A percentile compares a stretch with the other conserved stretches of the same genome.
Evolutionary conservation across 30 jellyfish, hydroid and myxozoan species (phyloP).

Genomic region (Rhopilema esculentum): DNA sequence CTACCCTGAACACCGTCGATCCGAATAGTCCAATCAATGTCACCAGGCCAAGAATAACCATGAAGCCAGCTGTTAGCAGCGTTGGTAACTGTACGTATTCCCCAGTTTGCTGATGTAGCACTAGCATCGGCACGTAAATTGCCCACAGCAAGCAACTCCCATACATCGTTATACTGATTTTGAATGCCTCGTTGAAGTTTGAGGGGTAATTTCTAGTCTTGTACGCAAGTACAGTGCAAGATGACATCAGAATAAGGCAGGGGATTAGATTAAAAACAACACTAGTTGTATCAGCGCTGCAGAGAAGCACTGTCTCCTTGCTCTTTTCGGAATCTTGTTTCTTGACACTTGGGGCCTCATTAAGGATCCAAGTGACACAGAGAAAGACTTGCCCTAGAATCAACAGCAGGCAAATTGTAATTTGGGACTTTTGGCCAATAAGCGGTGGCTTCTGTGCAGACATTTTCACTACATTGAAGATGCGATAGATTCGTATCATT

Average conservation of each 20-base stretch:
- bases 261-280: constrained; percentile 70
- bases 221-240: constrained; percentile 87
- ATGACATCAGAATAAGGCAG: constrained; percentile 80
- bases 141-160: constrained; percentile 87
- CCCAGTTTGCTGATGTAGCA: constrained; percentile 26
- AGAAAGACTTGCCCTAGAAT: constrained; percentile 77
- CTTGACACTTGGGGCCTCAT: constrained; percentile 73
- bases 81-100: constrained; percentile 9
- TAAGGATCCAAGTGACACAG: constrained; percentile 84
- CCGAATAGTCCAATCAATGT: constrained; percentile 69
- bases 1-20: constrained; percentile 27
- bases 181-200: too few species aligned
- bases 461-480: constrained; percentile 73
- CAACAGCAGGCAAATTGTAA: constrained; percentile 68
- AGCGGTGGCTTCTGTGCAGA: constrained; percentile 52
- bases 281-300: constrained; percentile 57
- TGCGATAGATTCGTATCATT: constrained; percentile 89
- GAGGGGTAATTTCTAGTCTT: constrained; percentile 93
- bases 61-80: constrained; percentile 42
- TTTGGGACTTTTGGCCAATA: constrained; percentile 84
- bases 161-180: constrained; percentile 94
- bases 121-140: constrained; percentile 54
- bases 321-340: background rate
- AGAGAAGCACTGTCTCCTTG: constrained; percentile 42
- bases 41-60: constrained; percentile 49